Evolutionary conservation across 1,140 invertebrate species (phyloP).

Genomic region (Reticulitermes speratus): DNA sequence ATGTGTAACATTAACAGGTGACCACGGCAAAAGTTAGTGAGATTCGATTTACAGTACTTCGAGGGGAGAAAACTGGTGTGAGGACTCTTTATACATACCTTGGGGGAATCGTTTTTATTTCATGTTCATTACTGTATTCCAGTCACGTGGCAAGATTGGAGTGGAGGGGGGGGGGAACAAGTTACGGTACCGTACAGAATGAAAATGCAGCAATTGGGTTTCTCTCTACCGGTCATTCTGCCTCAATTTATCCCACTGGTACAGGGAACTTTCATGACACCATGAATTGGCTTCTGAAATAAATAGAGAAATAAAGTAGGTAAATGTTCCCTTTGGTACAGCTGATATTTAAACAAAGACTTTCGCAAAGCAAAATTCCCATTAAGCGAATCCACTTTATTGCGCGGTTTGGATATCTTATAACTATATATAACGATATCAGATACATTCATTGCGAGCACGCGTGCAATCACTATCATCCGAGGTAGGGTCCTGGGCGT

Average conservation of each 20-base stretch:
- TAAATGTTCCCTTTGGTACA: not conserved
- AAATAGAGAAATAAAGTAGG: conserved; percentile 2
- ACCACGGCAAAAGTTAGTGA: not conserved
- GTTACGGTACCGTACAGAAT: not conserved
- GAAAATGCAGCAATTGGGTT: not conserved
- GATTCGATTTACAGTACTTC: not conserved
- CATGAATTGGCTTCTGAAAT: conserved; percentile 16
- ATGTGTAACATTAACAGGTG: too few species aligned
- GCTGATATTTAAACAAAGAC: not conserved
- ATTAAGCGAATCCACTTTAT: not conserved
- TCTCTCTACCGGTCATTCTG: not conserved
- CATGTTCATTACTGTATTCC: not conserved
- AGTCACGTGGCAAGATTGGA: not conserved
- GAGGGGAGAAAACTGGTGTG: not conserved
- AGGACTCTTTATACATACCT: not conserved
- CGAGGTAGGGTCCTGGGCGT: not conserved
- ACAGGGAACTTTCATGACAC: not conserved
- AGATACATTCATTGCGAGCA: not conserved
- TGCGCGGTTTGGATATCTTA: not conserved
- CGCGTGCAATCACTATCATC: not conserved
- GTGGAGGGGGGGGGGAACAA: not conserved
- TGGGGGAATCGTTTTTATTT: not conserved
- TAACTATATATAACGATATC: not conserved
- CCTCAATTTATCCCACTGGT: not conserved
- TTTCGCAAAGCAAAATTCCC: not conserved